phyloP scores from a whole-genome alignment of 2,888 invertebrate species.

The Ptycholaimellus sp. region DNA sequence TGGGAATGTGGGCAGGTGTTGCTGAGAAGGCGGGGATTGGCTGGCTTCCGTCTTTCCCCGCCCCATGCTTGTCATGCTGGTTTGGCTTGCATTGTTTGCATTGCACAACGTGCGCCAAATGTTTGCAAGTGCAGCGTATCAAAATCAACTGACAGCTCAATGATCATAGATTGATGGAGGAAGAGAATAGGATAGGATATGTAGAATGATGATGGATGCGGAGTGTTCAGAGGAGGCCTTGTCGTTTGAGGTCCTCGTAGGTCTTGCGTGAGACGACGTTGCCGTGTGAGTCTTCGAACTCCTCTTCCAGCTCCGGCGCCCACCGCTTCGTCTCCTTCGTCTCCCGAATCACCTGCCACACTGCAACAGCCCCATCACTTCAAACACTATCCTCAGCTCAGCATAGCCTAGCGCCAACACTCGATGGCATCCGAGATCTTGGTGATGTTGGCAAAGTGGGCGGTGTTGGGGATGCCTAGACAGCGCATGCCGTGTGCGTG shows the following conservation, averaged over 20 bases:
- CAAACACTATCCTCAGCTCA: background rate
- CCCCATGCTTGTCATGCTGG: too few relatives aligned
- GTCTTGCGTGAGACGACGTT: conserved; percentile 97
- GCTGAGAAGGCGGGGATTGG: too few relatives aligned
- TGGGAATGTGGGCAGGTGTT: too few relatives aligned
- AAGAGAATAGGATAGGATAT: background rate
- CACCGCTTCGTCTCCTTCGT: conserved; percentile 84
- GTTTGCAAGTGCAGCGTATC: too few relatives aligned
- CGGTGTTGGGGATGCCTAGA: conserved; percentile 93
- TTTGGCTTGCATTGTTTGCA: too few relatives aligned
- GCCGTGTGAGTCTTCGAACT: conserved; percentile 90
- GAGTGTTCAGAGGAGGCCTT: conserved; percentile 54
- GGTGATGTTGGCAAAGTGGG: conserved; percentile 97
- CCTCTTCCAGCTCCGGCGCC: conserved; percentile 69
- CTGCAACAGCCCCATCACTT: conserved; percentile 32
- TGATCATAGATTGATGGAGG: too few relatives aligned
- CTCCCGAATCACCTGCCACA: conserved; percentile 89
- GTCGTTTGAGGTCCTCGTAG: conserved; percentile 88
- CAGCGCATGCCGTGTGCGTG: conserved; percentile 78
- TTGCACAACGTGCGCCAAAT: too few relatives aligned
- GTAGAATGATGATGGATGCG: background rate
- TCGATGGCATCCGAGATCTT: conserved; percentile 91
- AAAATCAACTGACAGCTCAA: too few relatives aligned
- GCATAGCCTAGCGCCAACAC: conserved; percentile 29
- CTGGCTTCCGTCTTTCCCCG: too few relatives aligned